A percentile compares a stretch with the other conserved stretches of the same genome.
phyloP scores from a whole-genome alignment of 2,113 vertebrate species.

The Neofelis nebulosa region DNA sequence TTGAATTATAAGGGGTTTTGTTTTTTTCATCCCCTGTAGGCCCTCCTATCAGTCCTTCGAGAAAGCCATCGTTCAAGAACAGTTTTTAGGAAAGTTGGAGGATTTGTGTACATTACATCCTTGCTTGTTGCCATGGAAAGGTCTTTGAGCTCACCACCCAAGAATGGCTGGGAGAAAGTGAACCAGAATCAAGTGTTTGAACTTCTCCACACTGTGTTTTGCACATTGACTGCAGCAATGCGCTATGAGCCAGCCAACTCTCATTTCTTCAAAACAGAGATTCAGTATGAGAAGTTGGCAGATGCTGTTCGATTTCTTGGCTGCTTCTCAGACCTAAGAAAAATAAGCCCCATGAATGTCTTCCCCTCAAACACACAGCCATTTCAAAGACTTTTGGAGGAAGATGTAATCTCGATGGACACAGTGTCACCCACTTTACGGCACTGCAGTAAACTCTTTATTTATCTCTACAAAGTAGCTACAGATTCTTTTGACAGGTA shows the following conservation, averaged over 20 bases:
- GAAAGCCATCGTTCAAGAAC: slow-evolving; percentile 98
- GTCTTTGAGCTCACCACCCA: slow-evolving; percentile 91
- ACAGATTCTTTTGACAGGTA: slow-evolving; percentile 99
- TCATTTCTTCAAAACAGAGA: slow-evolving; percentile 97
- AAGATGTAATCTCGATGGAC: slow-evolving; percentile 89
- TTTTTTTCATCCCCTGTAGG: slow-evolving; percentile 82
- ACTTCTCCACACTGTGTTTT: slow-evolving; percentile 95
- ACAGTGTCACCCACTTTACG: slow-evolving; percentile 92
- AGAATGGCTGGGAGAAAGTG: slow-evolving; percentile 94
- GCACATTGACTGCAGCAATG: slow-evolving; percentile 97
- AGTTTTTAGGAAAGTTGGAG: slow-evolving; percentile 97
- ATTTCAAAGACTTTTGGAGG: slow-evolving; percentile 96
- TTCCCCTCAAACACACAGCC: slow-evolving; percentile 95
- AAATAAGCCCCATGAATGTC: slow-evolving; percentile 90
- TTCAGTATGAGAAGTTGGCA: slow-evolving; percentile 99
- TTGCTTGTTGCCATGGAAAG: slow-evolving; percentile 98
- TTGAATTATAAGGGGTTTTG: neutral
- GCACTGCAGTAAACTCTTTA: slow-evolving; percentile 98
- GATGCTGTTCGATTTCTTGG: slow-evolving; percentile 97
- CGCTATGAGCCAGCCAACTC: slow-evolving; percentile 99
- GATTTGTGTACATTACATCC: slow-evolving; percentile 98
- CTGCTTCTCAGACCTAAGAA: slow-evolving; percentile 96
- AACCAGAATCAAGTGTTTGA: slow-evolving; percentile 98
- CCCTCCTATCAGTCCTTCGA: slow-evolving; percentile 92
- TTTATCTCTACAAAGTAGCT: slow-evolving; percentile 98